These are phyloP conservation scores for Sebastes umbrosus DNA, from an alignment of 2,797 vertebrate species.

Conservation along the genomic window DNA sequence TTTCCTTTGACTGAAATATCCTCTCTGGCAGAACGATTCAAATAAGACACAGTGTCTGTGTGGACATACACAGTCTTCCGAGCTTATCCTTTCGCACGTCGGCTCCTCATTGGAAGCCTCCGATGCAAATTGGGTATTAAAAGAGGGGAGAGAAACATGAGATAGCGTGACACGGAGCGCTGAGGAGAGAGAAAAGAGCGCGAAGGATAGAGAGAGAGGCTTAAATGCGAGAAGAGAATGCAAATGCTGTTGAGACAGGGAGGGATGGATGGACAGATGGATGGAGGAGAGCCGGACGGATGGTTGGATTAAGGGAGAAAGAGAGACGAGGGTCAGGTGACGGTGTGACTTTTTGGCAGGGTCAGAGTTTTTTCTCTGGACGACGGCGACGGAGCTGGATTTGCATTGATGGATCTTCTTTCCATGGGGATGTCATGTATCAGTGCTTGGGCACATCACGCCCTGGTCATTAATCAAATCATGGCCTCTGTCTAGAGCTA, in stretches of 20 bases:
- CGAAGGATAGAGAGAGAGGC: conserved; percentile 65
- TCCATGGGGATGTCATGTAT: conserved; percentile 82
- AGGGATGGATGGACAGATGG: conserved; percentile 40
- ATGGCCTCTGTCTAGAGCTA: conserved; percentile 57
- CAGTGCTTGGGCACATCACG: conserved; percentile 76
- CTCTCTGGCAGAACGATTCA: conserved; percentile 50
- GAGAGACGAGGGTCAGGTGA: conserved; percentile 76
- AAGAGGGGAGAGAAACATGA: conserved; percentile 68
- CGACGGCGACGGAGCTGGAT: conserved; percentile 68
- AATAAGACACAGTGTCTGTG: conserved; percentile 56
- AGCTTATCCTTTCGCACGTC: conserved; percentile 57
- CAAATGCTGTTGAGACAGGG: conserved; percentile 76
- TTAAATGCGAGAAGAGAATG: conserved; percentile 75
- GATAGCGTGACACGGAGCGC: conserved; percentile 55
- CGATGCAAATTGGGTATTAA: conserved; percentile 82
- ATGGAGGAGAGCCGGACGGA: conserved; percentile 38
- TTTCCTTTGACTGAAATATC: conserved; percentile 16
- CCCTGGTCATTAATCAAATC: conserved; percentile 84
- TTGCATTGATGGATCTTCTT: conserved; percentile 87
- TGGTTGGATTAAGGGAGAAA: conserved; percentile 65
- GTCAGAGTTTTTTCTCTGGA: conserved; percentile 64
- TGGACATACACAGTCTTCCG: conserved; percentile 45
- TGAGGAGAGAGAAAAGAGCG: conserved; percentile 55
- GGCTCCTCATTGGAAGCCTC: conserved; percentile 50
- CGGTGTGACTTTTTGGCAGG: conserved; percentile 72